Evolutionary conservation across 2,113 vertebrate species (phyloP), one percentile per base, ranked within the genome.

Genomic region (Paedocypris sp.): DNA sequence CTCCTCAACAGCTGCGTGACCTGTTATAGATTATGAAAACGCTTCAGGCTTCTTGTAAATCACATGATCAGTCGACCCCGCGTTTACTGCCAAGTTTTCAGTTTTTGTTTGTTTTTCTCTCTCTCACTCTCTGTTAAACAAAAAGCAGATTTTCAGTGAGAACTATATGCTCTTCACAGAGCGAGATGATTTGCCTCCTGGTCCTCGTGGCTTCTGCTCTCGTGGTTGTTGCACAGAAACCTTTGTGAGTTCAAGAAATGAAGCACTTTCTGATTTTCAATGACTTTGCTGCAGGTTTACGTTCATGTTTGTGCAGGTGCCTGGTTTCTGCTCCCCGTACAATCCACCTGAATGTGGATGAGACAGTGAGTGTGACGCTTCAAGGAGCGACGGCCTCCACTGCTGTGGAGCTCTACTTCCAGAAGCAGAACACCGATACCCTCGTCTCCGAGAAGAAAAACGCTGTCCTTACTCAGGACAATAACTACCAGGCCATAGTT

Each of bases 321-420:
- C 74, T 86, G 3, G 76, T 86, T 54, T 80, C 77, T 56, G 74
- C 80, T n/a, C 84, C 84, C 38, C 81, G 77, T 45, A 69, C 79
- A 29, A 47, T 84, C 3, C 82, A 77, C 15, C 2, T 83, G 58
- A 83, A 73, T 18, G 77, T 46, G 32, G 7, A 68, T 0, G 78
- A 80, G 66, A 83, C 69, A 0, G 19, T 86, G 69, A 78, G 82
- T 2, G 64, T 79, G 47, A 83, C 85, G 64, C 71, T 85, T 6
- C 77, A 82, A 0, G 70, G 72, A 54, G 76, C 78, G 28, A 48
- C 62, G 1, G 5, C 1, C 2, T 57, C 53, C 26, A 66, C 70
- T 29, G 23, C 42, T 20, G 48, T 84, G 18, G 29, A 45, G 1
- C 69, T 77, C 0, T 77, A 70, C 51, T 79, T 85, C 64, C 59